These are phyloP conservation scores for Drosophila borealis DNA, from an alignment of 2,888 invertebrate genomes.

Conservation along the genomic window DNA sequence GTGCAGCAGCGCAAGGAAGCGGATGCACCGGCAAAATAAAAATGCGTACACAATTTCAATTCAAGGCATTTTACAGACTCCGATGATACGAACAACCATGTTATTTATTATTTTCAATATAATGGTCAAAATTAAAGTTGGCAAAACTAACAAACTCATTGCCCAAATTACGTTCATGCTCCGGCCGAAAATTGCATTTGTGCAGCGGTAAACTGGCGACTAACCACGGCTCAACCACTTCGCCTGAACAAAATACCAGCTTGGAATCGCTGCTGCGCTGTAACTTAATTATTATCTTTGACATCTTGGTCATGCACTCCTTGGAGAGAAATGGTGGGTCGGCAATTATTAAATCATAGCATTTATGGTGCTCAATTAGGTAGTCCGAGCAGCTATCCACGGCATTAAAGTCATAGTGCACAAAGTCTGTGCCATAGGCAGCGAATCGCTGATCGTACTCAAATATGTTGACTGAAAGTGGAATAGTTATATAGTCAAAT, in stretches of 20 bases:
- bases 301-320: conserved; percentile 94
- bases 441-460: conserved; percentile 95
- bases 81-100: conserved; percentile 14
- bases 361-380: conserved; percentile 83
- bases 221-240: conserved; percentile 90
- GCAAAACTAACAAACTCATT: conserved; percentile 97
- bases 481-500: neutral
- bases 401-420: conserved; percentile 96
- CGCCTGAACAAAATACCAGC: conserved; percentile 92
- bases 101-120: conserved; percentile 77
- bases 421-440: conserved; percentile 91
- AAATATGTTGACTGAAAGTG: conserved; percentile 89
- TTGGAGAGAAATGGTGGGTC: conserved; percentile 98
- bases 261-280: conserved; percentile 85
- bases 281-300: conserved; percentile 91
- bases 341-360: conserved; percentile 93
- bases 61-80: conserved; percentile 10
- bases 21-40: conserved; percentile 65
- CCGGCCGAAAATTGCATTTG: conserved; percentile 90
- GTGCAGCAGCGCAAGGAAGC: conserved; percentile 88
- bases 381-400: conserved; percentile 88
- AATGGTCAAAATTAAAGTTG: conserved; percentile 91
- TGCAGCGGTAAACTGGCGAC: conserved; percentile 88
- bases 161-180: conserved; percentile 94
- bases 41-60: conserved; percentile 11